Evolutionary conservation across 2,888 invertebrate genomes (phyloP), one percentile per base, ranked within the genome.

Genomic region (Catocala sponsa): DNA sequence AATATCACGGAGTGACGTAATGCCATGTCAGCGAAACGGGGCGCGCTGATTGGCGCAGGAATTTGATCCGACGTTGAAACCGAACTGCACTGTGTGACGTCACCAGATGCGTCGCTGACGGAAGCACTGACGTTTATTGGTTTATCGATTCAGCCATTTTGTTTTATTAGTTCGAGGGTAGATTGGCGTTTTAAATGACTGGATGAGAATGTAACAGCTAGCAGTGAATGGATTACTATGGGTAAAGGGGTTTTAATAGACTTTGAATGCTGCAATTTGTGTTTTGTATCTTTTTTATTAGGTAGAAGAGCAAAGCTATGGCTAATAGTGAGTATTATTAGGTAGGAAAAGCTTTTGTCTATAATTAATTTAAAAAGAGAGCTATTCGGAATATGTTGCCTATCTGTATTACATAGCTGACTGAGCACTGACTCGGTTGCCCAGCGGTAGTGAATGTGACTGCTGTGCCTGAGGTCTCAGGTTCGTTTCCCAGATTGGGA

Each of bases 21-120:
- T 38, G 63, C 60, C 59, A 69, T 65, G 78, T 68, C 72, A 62
- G 66, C 69, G 57, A 38, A 65, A 65, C 63, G 50, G 51, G 42
- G 52, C 42, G 46, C 55, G 59, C 63, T 77, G 72, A 76, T 77
- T 74, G 75, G 75, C 63, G 61, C 65, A 69, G 54, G 65, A 65
- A 76, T 69, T 74, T 72, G 69, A 77, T 75, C 61, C 62, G 78
- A 55, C 65, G 62, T 65, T 64, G 60, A 74, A 74, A 74, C 53
- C 55, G 63, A 76, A 70, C 72, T 77, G 75, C 61, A 65, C 54
- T 25, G 53, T 59, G 49, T 62, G 66, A 59, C 62, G 68, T 68
- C 63, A 68, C 52, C 48, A 57, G 70, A 73, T 65, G 70, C 77
- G 68, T 56, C 65, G 70, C 62, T 65, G 68, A 65, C 63, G 52